Base-by-base conservation (phyloP, 1,140 invertebrate species). In the Drosophila obscura region DNA sequence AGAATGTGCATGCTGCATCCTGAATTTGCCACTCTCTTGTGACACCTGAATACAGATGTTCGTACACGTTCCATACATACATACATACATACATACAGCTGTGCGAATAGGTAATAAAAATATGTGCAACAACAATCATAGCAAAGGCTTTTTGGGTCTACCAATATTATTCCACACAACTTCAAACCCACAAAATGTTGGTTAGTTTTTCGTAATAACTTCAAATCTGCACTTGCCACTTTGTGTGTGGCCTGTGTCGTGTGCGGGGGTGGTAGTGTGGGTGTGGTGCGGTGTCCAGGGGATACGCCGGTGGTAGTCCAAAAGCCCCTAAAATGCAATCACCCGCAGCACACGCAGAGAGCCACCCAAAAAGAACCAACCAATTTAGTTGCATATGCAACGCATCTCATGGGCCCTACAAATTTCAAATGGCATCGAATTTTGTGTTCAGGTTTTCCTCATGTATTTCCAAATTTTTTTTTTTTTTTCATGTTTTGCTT, bases 141-240 rank as follows among this genome's bases (percentile, higher is more conserved):
- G 61, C 72, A 88, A 81, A 84, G 77, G 79, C 84, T 83, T 90
- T 90, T 90, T 68, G 76, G 88, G 90, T 89, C 90, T 90, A 91
- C 90, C 90, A 90, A 91, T 91, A 91, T 91, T 91, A 91, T 90
- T 91, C 90, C 89, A 91, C 90, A 91, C 90, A 91, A 91, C 89
- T 91, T 91, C 84, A 91, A 91, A 87, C 87, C 90, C 90, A 91
- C 90, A 91, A 91, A 90, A 91, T 90, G 90, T 85, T 91, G 90
- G 90, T 91, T 91, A 91, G 89, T 91, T 91, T 91, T 90, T 87
- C 85, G 85, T 91, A 91, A 91, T 91, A 91, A 91, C 88, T 85
- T 84, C 84, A 91, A 91, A 91, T 91, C 89, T 90, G 89, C 84
- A 90, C 83, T 90, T 90, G 88, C 89, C 89, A 90, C 80, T 85